Evolutionary conservation across 2,888 invertebrate species (phyloP).

Genomic region (Thymelicus lineola): DNA sequence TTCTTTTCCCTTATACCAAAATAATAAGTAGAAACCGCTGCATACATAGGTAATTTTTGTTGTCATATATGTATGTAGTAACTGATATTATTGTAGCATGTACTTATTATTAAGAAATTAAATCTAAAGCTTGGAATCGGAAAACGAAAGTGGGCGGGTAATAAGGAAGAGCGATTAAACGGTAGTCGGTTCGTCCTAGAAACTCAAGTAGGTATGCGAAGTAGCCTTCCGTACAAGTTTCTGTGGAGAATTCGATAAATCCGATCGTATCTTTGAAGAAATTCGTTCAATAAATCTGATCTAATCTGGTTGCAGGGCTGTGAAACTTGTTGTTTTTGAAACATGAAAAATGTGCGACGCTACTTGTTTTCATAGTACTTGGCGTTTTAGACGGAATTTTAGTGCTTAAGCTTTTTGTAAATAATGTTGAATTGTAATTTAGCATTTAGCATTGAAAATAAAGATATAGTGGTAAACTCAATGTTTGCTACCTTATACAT

Average conservation of each 20-base stretch:
- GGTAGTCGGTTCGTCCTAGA: constrained; percentile 48
- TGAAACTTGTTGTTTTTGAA: background rate
- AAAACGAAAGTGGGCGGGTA: constrained; percentile 61
- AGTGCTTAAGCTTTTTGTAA: too few relatives aligned
- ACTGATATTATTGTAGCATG: too few relatives aligned
- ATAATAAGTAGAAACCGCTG: too few relatives aligned
- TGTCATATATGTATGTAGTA: too few relatives aligned
- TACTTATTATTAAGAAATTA: background rate
- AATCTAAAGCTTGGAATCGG: constrained; percentile 24
- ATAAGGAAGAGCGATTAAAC: constrained; percentile 63
- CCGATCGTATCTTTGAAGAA: constrained; percentile 42
- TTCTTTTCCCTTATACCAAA: too few relatives aligned
- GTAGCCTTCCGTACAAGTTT: constrained; percentile 38
- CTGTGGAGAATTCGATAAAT: constrained; percentile 43
- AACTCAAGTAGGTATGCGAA: constrained; percentile 34
- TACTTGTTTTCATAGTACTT: background rate
- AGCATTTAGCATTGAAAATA: too few relatives aligned
- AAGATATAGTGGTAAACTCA: too few relatives aligned
- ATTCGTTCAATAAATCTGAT: constrained; percentile 46
- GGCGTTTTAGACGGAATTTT: too few relatives aligned
- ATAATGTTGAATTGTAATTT: too few relatives aligned
- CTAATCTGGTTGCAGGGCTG: constrained; percentile 38
- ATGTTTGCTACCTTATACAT: too few relatives aligned
- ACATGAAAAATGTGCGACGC: background rate
- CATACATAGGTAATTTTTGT: too few relatives aligned